phyloP scores from a whole-genome alignment of 2,797 vertebrate species.

The Carapus acus region DNA sequence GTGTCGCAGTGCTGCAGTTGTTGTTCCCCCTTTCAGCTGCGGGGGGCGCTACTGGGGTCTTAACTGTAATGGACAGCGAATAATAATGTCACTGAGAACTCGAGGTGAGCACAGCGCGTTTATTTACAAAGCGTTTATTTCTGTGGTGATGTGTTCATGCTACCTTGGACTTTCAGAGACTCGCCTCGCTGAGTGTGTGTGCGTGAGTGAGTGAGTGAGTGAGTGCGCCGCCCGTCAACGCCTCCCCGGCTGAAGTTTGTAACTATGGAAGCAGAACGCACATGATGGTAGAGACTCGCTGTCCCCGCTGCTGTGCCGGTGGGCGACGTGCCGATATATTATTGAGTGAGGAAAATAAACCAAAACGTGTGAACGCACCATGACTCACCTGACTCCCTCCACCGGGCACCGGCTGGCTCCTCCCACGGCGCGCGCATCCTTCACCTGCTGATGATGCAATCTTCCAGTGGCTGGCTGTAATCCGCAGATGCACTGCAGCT shows the following conservation, averaged over 20 bases:
- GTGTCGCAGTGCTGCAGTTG: conserved; percentile 45
- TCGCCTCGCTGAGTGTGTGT: conserved; percentile 33
- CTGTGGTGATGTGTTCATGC: conserved; percentile 18
- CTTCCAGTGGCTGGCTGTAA: background rate
- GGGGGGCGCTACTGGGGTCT: conserved; percentile 40
- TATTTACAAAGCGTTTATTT: too few species aligned
- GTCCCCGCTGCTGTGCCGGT: conserved; percentile 60
- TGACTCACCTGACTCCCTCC: too few species aligned
- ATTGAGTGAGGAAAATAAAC: conserved; percentile 69
- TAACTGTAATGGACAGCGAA: conserved; percentile 36
- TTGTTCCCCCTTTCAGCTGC: conserved; percentile 39
- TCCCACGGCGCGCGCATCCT: too few species aligned
- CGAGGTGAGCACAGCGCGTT: too few species aligned
- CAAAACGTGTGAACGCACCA: conserved; percentile 59
- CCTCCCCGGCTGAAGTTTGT: conserved; percentile 21
- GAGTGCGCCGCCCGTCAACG: conserved; percentile 29
- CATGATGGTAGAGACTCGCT: conserved; percentile 48
- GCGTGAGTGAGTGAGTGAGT: conserved; percentile 16
- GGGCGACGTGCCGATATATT: conserved; percentile 60
- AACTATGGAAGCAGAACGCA: conserved; percentile 30
- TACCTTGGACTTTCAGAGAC: conserved; percentile 24
- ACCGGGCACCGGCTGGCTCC: too few species aligned
- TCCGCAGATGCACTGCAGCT: background rate
- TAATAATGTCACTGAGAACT: conserved; percentile 37
- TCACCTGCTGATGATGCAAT: background rate